Percentiles rank a stretch among this genome's conserved stretches.
Evolutionary conservation across 2,113 vertebrate genomes (phyloP).

Genomic region (Cranoglanis bouderius): DNA sequence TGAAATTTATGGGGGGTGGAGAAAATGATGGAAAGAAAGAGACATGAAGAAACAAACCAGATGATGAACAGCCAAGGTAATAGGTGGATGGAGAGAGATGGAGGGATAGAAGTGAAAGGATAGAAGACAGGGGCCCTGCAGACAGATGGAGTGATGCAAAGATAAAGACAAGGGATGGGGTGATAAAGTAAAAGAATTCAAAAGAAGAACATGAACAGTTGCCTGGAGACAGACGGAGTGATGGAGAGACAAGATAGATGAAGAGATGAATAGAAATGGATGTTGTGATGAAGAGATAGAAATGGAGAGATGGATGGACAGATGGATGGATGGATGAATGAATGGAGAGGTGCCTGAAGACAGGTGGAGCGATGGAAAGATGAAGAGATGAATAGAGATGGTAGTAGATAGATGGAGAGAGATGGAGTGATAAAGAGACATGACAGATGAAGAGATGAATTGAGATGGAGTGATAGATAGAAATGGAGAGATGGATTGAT

Average conservation of each 20-base stretch:
- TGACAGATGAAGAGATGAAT: neutral
- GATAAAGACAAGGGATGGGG: neutral
- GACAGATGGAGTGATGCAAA: neutral
- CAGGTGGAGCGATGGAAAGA: neutral
- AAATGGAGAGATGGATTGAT: neutral
- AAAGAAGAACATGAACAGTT: neutral
- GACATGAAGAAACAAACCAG: neutral
- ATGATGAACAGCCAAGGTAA: too few species aligned
- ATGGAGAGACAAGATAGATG: neutral
- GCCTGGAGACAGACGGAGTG: neutral
- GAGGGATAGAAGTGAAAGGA: neutral
- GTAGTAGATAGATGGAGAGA: neutral
- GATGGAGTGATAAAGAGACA: neutral
- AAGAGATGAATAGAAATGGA: neutral
- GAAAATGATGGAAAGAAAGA: neutral
- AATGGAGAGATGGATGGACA: neutral
- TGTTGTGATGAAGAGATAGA: neutral
- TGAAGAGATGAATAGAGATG: neutral
- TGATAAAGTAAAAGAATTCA: neutral
- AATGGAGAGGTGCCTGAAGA: neutral
- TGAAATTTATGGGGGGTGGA: neutral
- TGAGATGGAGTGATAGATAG: neutral
- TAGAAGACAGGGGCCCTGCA: neutral
- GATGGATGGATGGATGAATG: neutral
- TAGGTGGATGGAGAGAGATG: neutral